Percentiles rank a stretch among this genome's conserved stretches.
Evolutionary conservation across 2,797 vertebrate species (phyloP).

Genomic region (Manis javanica): DNA sequence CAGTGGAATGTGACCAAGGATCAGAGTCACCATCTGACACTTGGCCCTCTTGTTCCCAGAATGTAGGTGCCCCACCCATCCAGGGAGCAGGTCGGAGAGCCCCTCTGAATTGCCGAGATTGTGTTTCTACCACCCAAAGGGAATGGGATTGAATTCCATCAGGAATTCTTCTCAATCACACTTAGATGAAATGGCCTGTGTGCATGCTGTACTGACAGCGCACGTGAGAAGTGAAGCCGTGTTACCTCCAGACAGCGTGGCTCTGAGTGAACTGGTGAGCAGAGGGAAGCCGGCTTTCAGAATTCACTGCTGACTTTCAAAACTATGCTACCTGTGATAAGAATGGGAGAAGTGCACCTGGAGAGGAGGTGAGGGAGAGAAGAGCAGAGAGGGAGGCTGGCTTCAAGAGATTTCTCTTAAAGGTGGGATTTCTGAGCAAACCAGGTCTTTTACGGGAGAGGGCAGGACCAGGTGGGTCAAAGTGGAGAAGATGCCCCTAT

Average conservation of each 20-base stretch:
- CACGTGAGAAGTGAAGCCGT: neutral
- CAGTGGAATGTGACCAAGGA: neutral
- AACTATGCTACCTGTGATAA: neutral
- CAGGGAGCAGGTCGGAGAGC: neutral
- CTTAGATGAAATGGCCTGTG: neutral
- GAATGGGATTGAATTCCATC: neutral
- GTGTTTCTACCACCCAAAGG: neutral
- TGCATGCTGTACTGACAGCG: neutral
- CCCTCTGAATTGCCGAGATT: neutral
- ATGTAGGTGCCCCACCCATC: neutral
- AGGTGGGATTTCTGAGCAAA: neutral
- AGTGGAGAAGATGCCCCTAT: neutral
- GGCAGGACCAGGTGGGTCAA: neutral
- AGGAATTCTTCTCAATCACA: neutral
- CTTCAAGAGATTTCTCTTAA: neutral
- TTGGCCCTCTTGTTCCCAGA: neutral
- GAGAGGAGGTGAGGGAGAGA: neutral
- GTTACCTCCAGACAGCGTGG: neutral
- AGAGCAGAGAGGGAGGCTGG: neutral
- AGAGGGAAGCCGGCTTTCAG: neutral
- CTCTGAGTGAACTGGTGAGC: neutral
- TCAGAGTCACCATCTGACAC: neutral
- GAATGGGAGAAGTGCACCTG: neutral
- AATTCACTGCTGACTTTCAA: neutral
- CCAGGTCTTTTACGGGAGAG: neutral